Evolutionary conservation across 1,140 invertebrate genomes (phyloP).

Genomic region (Trichoplusia ni): DNA sequence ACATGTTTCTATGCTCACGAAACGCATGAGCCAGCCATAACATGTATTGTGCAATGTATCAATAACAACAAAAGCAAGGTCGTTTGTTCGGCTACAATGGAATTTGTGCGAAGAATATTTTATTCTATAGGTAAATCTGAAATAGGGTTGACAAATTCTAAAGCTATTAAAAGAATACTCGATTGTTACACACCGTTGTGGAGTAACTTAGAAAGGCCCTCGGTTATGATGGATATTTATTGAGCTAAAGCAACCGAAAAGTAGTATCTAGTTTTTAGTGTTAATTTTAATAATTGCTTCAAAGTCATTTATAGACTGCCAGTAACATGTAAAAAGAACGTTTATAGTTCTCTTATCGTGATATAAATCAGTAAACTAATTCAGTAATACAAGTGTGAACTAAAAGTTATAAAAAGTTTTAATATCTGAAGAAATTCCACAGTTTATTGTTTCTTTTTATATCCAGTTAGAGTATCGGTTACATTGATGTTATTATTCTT

Average conservation of each 20-base stretch:
- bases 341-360: too few species aligned
- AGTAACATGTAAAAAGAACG: too few species aligned
- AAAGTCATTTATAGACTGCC: too few species aligned
- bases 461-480: not conserved
- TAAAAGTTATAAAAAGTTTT: slow-evolving; percentile 1
- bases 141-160: not conserved
- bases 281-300: too few species aligned
- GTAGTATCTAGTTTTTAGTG: too few species aligned
- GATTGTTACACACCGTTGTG: too few species aligned
- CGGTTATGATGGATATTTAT: too few species aligned
- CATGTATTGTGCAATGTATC: slow-evolving; percentile 23
- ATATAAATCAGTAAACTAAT: too few species aligned
- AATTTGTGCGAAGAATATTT: slow-evolving; percentile 14
- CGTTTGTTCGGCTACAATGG: not conserved
- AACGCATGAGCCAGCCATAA: not conserved
- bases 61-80: slow-evolving; percentile 28
- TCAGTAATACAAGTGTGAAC: not conserved
- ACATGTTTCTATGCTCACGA: not conserved
- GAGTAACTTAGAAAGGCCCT: too few species aligned
- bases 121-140: not conserved
- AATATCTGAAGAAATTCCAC: slow-evolving; percentile 5
- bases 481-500: not conserved
- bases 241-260: too few species aligned
- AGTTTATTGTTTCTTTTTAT: not conserved
- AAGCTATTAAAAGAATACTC: too few species aligned